phyloP scores from a whole-genome alignment of 2,888 invertebrate genomes.

The Drosophila macrospina region DNA sequence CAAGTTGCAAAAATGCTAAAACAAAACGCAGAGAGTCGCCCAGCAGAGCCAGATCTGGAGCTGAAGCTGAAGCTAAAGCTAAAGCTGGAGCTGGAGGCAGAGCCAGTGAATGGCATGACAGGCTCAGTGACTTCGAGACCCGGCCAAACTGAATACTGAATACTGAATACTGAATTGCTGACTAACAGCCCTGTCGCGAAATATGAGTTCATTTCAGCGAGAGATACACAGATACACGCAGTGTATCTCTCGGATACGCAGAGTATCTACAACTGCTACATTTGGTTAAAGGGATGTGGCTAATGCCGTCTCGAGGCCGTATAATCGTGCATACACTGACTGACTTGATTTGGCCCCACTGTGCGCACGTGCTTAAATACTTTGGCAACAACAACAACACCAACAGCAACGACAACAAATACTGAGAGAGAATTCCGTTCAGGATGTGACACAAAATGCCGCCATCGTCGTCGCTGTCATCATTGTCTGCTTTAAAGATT shows the following conservation, averaged over 20 bases:
- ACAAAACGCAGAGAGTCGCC: slow-evolving; percentile 61
- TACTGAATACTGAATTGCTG: slow-evolving; percentile 72
- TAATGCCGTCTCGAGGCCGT: not conserved
- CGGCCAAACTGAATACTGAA: slow-evolving; percentile 58
- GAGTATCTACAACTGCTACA: slow-evolving; percentile 15
- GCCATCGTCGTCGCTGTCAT: slow-evolving; percentile 81
- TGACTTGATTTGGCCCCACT: slow-evolving; percentile 56
- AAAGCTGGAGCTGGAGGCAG: slow-evolving; percentile 3
- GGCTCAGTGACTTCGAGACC: slow-evolving; percentile 75
- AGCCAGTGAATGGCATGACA: slow-evolving; percentile 73
- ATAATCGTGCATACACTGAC: slow-evolving; percentile 25
- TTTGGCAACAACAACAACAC: slow-evolving; percentile 54
- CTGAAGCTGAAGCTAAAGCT: slow-evolving; percentile 1
- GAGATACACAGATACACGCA: slow-evolving; percentile 44
- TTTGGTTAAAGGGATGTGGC: slow-evolving; percentile 52
- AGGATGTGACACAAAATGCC: slow-evolving; percentile 82
- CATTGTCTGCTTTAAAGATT: slow-evolving; percentile 83
- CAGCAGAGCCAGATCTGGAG: slow-evolving; percentile 39
- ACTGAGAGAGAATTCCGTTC: slow-evolving; percentile 64
- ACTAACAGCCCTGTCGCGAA: slow-evolving; percentile 82
- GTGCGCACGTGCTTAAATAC: slow-evolving; percentile 79
- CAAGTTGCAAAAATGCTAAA: slow-evolving; percentile 63
- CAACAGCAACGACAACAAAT: slow-evolving; percentile 24
- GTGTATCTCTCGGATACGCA: slow-evolving; percentile 10
- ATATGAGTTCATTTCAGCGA: slow-evolving; percentile 79